Conservation (phyloP, 2,797 vertebrate genomes). For the Sebastes kiyomatsui region DNA sequence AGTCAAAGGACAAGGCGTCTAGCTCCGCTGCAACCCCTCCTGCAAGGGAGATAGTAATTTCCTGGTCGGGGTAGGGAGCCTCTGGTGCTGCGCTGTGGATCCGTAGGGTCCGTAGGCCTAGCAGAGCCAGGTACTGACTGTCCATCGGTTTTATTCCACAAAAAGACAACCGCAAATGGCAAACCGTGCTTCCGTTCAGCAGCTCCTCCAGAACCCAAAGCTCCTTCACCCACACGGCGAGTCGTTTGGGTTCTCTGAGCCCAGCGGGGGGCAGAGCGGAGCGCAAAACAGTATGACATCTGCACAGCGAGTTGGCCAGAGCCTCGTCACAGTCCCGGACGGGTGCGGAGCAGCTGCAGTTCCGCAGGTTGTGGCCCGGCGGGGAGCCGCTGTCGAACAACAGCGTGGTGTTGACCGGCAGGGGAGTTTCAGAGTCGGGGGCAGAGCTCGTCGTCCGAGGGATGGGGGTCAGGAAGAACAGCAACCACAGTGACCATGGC, state of each 20-base stretch:
- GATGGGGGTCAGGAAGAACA: constrained; percentile 37
- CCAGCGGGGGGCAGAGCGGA: constrained; percentile 49
- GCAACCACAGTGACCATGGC: constrained; percentile 56
- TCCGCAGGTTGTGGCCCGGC: constrained; percentile 59
- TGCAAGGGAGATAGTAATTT: constrained; percentile 37
- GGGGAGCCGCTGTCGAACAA: constrained; percentile 63
- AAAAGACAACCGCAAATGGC: constrained; percentile 69
- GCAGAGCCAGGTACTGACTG: constrained; percentile 62
- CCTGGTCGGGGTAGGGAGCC: constrained; percentile 47
- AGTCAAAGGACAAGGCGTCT: constrained; percentile 11
- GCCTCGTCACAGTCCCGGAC: constrained; percentile 66
- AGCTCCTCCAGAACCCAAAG: constrained; percentile 71
- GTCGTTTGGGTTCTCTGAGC: constrained; percentile 23
- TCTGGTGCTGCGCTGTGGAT: constrained; percentile 54
- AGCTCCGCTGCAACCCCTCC: background rate
- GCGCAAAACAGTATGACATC: constrained; percentile 61
- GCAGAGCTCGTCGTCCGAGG: background rate
- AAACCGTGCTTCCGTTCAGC: constrained; percentile 66
- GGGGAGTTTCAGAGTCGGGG: background rate
- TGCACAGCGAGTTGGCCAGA: constrained; percentile 70
- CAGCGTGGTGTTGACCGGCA: constrained; percentile 58
- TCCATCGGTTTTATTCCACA: constrained; percentile 48
- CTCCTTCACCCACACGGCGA: constrained; percentile 71
- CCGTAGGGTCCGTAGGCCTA: constrained; percentile 66
- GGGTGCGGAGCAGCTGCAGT: constrained; percentile 69